A percentile compares a stretch with the other conserved stretches of the same genome.
phyloP scores from a whole-genome alignment of 2,113 vertebrate genomes.

The Austrofundulus limnaeus region DNA sequence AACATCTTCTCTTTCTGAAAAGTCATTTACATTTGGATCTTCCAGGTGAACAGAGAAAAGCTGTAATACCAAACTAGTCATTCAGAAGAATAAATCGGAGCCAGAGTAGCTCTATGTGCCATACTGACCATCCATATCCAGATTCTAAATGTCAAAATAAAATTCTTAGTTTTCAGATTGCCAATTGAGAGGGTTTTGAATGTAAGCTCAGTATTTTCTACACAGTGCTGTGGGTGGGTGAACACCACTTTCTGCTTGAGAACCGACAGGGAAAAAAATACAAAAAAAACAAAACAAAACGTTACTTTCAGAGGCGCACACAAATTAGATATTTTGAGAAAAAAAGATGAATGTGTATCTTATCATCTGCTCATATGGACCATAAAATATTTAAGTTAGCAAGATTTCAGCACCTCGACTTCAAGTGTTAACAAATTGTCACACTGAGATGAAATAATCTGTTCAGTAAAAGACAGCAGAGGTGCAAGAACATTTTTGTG shows the following conservation, averaged over 20 bases:
- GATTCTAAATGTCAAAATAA: neutral
- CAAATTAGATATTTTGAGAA: neutral
- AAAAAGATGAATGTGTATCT: neutral
- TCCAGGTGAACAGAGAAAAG: constrained; percentile 26
- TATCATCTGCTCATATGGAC: neutral
- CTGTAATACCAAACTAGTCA: constrained; percentile 5
- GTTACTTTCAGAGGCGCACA: neutral
- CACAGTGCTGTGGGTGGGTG: neutral
- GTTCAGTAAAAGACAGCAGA: neutral
- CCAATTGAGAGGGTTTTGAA: neutral
- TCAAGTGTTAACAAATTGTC: neutral
- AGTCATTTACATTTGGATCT: constrained; percentile 36
- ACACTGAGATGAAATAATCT: neutral
- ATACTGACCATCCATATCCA: neutral
- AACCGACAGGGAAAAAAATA: neutral
- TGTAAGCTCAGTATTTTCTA: constrained; percentile 14
- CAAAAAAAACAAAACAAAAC: no score
- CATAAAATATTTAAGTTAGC: constrained; percentile 4
- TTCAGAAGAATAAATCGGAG: constrained; percentile 6
- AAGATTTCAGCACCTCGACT: neutral
- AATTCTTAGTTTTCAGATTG: neutral
- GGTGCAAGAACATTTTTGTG: neutral
- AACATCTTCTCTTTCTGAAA: constrained; percentile 9
- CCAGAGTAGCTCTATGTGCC: neutral
- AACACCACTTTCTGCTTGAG: neutral